Evolutionary conservation across 23 tunicate species (phyloP), one percentile per base, ranked within the genome.

Genomic region (Halocynthia aurantium): DNA sequence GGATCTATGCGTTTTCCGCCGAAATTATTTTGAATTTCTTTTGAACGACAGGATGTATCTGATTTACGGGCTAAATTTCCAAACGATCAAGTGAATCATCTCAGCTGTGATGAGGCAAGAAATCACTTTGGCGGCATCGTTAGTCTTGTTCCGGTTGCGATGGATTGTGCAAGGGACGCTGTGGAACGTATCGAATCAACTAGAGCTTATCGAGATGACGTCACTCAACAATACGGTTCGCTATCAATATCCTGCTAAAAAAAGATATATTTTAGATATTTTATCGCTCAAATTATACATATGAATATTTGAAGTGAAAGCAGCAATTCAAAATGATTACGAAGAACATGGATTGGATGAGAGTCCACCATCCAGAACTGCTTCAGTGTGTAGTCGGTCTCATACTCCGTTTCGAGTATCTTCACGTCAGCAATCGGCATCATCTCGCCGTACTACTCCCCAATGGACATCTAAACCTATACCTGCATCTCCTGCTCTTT

Each of bases 51-150:
- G 98, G 88, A 92, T 61, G 80, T 92, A 55, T 67, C 89, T 6
- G 18, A 53, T 10, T 44, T 92, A 4, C 87, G 92, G 6, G 90
- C 83, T 7, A 51, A 67, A 8, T 83, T 22, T 75, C 98, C 98
- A 21, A 65, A 70, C 67, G 44, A 69, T 51, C 92, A 86, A 21
- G 69, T 92, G 20, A 92, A 92, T 66, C 98, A 86, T 58, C 54
- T 92, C 68, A 86, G 98, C 58, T 83, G 86, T 62, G 92, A 86
- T 71, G 98, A 92, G 83, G 78, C 85, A 8, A 67, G 65, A 57
- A 86, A 80, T 56, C 88, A 86, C 81, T 92, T 92, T 53, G 98
- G 98, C 9, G 98, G 98, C 7, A 86, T 92, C 67, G 81, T 92
- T 61, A 92, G 98, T 70, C 82, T 92, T 7, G 5, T 86, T 6